Base-by-base conservation (phyloP, 2,888 invertebrate genomes). In the Sarcophaga rosellei region DNA sequence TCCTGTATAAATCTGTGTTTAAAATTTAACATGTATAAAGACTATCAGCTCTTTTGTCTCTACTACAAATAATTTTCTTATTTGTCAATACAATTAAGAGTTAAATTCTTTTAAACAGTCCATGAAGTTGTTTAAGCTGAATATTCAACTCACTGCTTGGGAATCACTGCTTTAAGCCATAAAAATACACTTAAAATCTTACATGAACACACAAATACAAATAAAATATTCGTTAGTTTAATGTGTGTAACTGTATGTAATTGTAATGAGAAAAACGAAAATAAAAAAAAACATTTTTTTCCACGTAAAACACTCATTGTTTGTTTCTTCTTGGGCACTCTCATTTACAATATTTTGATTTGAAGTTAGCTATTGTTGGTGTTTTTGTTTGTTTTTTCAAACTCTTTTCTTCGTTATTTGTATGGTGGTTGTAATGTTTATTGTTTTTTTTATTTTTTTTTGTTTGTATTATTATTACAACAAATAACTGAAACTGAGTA, bases 291-390 rank as follows among this genome's bases (percentile, higher is more conserved):
- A 57, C 8, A 70, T 62, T 53, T 53, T 53, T 53, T 78, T 44
- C 5, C 17, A 47, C 17, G 17, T 15, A 47, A 68, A 77, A 20
- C 21, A 68, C 69, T 70, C 69, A 63, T 63, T 70, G 47, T 44
- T 17, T 12, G 15, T 35, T 53, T 53, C 15, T 25, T 62, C n/a
- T 63, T 53, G 0, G 53, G 21, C 21, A 59, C 72, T 72, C 72
- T 65, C 72, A 44, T 57, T 65, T 79, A 35, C 20, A n/a, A 8
- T 4, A 44, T 61, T 68, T 77, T 21, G 45, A 61, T 66, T 57
- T 66, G 23, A 20, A 59, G n/a, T 53, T 15, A 15, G 4, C 53
- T 15, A 53, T 62, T 44, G 12, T 53, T 53, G 17, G 66, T 21
- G 15, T 23, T 65, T 25, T 45, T 35, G 35, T 23, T n/a, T n/a